Percentiles rank a stretch among this genome's conserved stretches.
phyloP scores from a whole-genome alignment of 92 coral and sea anemone species.

The Phenganax stokvisi region DNA sequence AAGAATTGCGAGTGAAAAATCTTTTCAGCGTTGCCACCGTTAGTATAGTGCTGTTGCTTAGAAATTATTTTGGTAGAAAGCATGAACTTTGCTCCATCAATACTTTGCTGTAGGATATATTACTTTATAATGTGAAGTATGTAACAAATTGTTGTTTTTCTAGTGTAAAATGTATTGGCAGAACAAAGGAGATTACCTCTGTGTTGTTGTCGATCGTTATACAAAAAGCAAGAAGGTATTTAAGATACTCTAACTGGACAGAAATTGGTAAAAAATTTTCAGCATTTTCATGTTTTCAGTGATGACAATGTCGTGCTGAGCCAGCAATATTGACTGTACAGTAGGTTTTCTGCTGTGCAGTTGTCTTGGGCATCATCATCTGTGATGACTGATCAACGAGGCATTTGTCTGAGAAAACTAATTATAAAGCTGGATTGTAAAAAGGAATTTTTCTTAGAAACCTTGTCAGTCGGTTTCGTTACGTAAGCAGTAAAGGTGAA shows the following conservation, averaged over 20 bases:
- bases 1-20: conserved; percentile 88
- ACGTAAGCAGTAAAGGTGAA: background rate
- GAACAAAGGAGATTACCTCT: conserved; percentile 86
- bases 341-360: conserved; percentile 38
- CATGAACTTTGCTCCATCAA: no score
- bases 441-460: background rate
- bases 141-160: background rate
- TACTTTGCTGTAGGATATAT: background rate
- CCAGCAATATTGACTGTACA: conserved; percentile 12
- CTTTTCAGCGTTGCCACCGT: conserved; percentile 94
- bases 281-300: conserved; percentile 76
- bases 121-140: background rate
- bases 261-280: conserved; percentile 54
- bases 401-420: conserved; percentile 42
- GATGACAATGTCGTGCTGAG: conserved; percentile 44
- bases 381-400: conserved; percentile 44
- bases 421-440: background rate
- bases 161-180: conserved; percentile 99
- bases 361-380: conserved; percentile 11
- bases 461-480: no score
- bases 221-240: conserved; percentile 86
- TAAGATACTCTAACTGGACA: background rate
- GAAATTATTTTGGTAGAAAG: no score
- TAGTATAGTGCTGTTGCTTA: background rate
- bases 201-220: conserved; percentile 90